A percentile compares a stretch with the other conserved stretches of the same genome.
Evolutionary conservation across 2,113 vertebrate species (phyloP).

Genomic region (Lucifuga dentata): DNA sequence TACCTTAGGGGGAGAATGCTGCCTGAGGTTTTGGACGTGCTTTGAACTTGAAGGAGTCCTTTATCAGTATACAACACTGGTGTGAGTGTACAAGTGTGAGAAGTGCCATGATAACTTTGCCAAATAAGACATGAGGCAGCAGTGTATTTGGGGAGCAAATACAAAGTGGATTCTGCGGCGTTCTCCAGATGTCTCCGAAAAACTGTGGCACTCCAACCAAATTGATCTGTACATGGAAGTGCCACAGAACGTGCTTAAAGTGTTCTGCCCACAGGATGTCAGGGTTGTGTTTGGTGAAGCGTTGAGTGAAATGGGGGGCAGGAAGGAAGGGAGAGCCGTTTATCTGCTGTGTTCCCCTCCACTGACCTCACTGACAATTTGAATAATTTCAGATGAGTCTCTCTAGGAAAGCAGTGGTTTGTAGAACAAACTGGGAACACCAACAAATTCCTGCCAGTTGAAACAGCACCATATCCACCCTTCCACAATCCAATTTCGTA

Average conservation of each 20-base stretch:
- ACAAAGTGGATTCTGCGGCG: constrained; percentile 60
- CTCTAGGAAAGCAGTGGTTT: constrained; percentile 48
- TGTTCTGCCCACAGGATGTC: constrained; percentile 58
- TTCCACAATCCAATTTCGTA: constrained; percentile 20
- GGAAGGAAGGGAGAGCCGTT: constrained; percentile 28
- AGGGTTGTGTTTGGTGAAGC: constrained; percentile 58
- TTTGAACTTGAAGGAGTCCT: constrained; percentile 67
- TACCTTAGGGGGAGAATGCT: constrained; percentile 42
- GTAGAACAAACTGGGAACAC: constrained; percentile 35
- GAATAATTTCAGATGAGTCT: constrained; percentile 60
- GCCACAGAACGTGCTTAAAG: constrained; percentile 62
- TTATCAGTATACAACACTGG: constrained; percentile 53
- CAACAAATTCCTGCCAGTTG: constrained; percentile 5
- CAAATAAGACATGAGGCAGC: constrained; percentile 56
- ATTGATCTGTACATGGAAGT: constrained; percentile 63
- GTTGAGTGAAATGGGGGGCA: constrained; percentile 14
- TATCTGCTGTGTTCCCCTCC: constrained; percentile 66
- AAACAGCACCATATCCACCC: background rate
- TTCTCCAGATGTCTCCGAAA: constrained; percentile 57
- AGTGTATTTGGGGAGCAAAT: constrained; percentile 42
- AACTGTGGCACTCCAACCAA: constrained; percentile 53
- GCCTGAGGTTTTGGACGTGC: constrained; percentile 58
- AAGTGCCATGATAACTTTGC: constrained; percentile 50
- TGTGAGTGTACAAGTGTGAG: constrained; percentile 40
- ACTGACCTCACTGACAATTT: constrained; percentile 62